Conservation (phyloP, 2,888 invertebrate species). For the Oscheius onirici region DNA sequence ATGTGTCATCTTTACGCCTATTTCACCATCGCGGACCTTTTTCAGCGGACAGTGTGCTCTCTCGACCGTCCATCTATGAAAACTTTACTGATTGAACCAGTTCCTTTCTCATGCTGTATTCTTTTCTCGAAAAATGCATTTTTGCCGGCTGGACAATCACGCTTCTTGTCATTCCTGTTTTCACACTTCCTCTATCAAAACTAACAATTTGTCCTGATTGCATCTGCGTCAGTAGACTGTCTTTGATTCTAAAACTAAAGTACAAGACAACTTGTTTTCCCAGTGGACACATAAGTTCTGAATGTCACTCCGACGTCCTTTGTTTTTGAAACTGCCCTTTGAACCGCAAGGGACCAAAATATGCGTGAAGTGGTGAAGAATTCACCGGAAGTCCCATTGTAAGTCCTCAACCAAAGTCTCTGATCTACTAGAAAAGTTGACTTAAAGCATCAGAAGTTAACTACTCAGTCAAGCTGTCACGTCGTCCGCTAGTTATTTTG, state of each 20-base stretch:
- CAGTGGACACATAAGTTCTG: no score
- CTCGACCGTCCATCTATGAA: conserved; percentile 7
- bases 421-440: neutral
- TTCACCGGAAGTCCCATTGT: neutral
- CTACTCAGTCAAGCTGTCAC: neutral
- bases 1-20: no score
- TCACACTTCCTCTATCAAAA: neutral
- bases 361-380: conserved; percentile 4
- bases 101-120: conserved; percentile 1
- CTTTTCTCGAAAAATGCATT: conserved; percentile 15
- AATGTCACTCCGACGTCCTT: no score
- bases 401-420: no score
- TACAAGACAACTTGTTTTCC: conserved; percentile 9
- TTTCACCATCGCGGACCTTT: no score
- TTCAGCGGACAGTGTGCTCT: neutral
- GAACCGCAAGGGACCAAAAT: neutral
- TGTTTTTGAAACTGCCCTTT: conserved; percentile 2
- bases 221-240: neutral
- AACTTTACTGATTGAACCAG: conserved; percentile 19
- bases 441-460: conserved; percentile 14
- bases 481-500: conserved; percentile 16
- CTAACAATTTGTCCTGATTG: neutral
- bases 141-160: neutral
- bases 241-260: neutral
- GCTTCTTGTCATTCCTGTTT: neutral